A percentile compares a stretch with the other conserved stretches of the same genome.
These are phyloP conservation scores for Conopomorpha cramerella DNA, from an alignment of 1,140 invertebrate genomes.

Conservation along the genomic window DNA sequence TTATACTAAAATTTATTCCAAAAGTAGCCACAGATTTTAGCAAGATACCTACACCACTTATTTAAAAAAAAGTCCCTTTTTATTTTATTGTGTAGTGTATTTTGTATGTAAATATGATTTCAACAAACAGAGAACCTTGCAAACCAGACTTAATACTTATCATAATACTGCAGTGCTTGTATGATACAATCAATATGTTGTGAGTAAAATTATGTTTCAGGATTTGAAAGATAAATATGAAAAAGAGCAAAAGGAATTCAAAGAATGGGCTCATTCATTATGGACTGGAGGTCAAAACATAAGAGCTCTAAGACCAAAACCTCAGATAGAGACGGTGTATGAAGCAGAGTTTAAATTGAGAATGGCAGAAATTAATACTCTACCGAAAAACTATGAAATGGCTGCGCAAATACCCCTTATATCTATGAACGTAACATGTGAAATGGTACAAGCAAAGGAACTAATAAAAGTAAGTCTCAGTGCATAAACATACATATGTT, in stretches of 20 bases:
- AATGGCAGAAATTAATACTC: constrained; percentile 17
- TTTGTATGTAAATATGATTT: no score
- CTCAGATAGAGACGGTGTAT: constrained; percentile 25
- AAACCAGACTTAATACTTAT: no score
- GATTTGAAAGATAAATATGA: constrained; percentile 23
- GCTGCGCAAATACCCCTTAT: constrained; percentile 37
- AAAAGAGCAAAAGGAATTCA: constrained; percentile 36
- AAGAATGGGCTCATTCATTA: constrained; percentile 29
- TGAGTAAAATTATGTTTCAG: no score
- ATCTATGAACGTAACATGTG: constrained; percentile 10
- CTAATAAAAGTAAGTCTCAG: constrained; percentile 28
- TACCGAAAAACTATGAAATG: constrained; percentile 23
- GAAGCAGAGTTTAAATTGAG: constrained; percentile 28
- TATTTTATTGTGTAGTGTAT: no score
- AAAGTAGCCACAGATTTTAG: no score
- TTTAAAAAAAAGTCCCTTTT: no score
- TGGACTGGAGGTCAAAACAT: constrained; percentile 29
- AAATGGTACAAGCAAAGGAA: constrained; percentile 17
- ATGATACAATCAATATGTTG: no score
- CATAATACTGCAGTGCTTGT: no score
- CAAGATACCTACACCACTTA: no score
- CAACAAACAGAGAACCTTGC: no score
- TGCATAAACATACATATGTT: no score
- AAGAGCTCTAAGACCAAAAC: constrained; percentile 30
- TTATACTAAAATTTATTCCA: no score